phyloP scores from a whole-genome alignment of 1,140 invertebrate genomes.

The Drosophila miranda region DNA sequence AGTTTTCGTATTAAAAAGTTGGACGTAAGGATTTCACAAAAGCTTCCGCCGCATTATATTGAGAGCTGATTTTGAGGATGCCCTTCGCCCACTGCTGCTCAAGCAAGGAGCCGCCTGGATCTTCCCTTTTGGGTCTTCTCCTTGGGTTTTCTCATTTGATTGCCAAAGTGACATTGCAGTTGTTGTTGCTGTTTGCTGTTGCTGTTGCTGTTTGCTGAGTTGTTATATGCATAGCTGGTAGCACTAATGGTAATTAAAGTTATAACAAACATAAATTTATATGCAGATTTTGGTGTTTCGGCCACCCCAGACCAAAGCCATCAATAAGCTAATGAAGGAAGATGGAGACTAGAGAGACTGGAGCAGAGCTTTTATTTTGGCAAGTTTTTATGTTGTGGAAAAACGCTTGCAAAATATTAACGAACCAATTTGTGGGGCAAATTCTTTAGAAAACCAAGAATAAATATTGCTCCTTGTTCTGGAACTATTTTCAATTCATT shows the following conservation, averaged over 20 bases:
- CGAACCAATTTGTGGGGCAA: not conserved
- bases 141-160: slow-evolving; percentile 61
- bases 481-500: too few species aligned
- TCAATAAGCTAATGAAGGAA: slow-evolving; percentile 44
- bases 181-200: slow-evolving; percentile 36
- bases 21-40: slow-evolving; percentile 80
- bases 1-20: slow-evolving; percentile 81
- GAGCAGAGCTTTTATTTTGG: too few species aligned
- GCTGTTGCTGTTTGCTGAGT: slow-evolving; percentile 16
- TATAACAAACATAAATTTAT: slow-evolving; percentile 66
- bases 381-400: too few species aligned
- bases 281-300: slow-evolving; percentile 45
- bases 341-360: not conserved
- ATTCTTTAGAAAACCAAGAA: not conserved
- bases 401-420: too few species aligned
- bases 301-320: slow-evolving; percentile 19
- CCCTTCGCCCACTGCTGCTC: slow-evolving; percentile 12
- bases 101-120: too few species aligned
- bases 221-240: slow-evolving; percentile 33
- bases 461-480: too few species aligned
- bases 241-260: slow-evolving; percentile 74
- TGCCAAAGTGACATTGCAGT: slow-evolving; percentile 69
- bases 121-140: slow-evolving; percentile 24
- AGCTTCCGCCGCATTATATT: slow-evolving; percentile 78
- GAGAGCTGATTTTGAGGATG: slow-evolving; percentile 75